Base-by-base conservation (phyloP, 2,888 invertebrate genomes). In the Silvanus unidentatus region DNA sequence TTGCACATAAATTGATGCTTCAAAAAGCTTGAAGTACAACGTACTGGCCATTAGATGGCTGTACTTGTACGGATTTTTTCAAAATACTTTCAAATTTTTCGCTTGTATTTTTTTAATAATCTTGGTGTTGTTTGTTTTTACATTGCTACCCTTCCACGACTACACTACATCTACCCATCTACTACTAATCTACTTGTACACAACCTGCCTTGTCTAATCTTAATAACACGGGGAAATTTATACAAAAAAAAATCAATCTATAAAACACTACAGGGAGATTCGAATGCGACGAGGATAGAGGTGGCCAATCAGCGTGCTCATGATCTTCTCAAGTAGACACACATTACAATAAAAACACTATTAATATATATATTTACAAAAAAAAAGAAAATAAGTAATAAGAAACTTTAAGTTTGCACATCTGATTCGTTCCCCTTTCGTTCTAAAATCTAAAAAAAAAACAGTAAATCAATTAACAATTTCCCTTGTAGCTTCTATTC, bases 271-370 rank as follows among this genome's bases (percentile, higher is more conserved):
- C 77, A 85, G 84, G 89, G 86, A 63, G 87, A 88, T 76, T 90
- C 94, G 63, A 96, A 96, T 77, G 91, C 93, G 79, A 87, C 88
- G 69, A 88, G 95, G 80, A 94, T 96, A 85, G 87, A 87, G 74
- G 88, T 91, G 74, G 96, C 96, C 71, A 97, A 97, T 78, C 90
- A 94, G 77, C 85, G 94, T 69, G 94, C 96, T 71, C 91, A 92
- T 78, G 94, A 95, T 77, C 86, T 97, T 71, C 86, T 94, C 75
- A 92, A 92, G 83, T 88, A 88, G 81, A 71, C 69, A 71, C 69
- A 32, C 50, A 57, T 62, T 60, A 64, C 60, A 59, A 61, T 63
- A 61, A 56, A 61, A 60, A 62, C 61, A 65, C 59, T 37, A 11
- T 6, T 27, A 30, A 29, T 30, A 40, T 30, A 13, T 30, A 40